Conservation (phyloP, 1,140 invertebrate species). For the Coptotermes formosanus region DNA sequence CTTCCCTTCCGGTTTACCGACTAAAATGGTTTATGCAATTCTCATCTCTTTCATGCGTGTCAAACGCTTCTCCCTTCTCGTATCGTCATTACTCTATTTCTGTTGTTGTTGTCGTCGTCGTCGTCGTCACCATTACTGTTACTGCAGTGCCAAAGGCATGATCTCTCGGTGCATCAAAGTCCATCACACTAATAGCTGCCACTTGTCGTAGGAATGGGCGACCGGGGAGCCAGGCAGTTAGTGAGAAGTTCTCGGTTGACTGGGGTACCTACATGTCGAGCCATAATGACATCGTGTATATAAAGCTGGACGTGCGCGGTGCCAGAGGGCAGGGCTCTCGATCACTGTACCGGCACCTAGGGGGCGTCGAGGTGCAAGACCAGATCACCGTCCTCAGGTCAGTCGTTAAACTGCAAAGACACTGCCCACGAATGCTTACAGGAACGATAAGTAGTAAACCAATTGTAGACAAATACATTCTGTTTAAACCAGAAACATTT, state of each 20-base stretch:
- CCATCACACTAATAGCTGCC: no score
- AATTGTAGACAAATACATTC: not conserved
- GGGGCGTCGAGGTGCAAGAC: slow-evolving; percentile 83
- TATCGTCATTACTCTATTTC: no score
- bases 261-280: slow-evolving; percentile 94
- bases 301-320: slow-evolving; percentile 84
- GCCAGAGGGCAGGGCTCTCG: slow-evolving; percentile 77
- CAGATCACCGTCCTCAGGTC: slow-evolving; percentile 80
- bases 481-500: not conserved
- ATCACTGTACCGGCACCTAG: slow-evolving; percentile 74
- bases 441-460: no score
- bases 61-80: no score
- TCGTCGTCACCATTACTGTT: no score
- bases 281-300: slow-evolving; percentile 85
- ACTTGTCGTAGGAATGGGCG: slow-evolving; percentile 71
- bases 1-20: no score
- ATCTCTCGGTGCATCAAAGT: no score
- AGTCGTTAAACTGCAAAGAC: slow-evolving; percentile 29
- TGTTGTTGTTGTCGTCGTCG: no score
- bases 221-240: slow-evolving; percentile 84
- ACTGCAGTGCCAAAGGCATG: no score
- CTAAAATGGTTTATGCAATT: no score
- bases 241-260: slow-evolving; percentile 79
- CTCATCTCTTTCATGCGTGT: no score
- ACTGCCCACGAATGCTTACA: not conserved